Evolutionary conservation across 2,888 invertebrate species (phyloP), one percentile per base, ranked within the genome.

Genomic region (Mesorhabditis belari): DNA sequence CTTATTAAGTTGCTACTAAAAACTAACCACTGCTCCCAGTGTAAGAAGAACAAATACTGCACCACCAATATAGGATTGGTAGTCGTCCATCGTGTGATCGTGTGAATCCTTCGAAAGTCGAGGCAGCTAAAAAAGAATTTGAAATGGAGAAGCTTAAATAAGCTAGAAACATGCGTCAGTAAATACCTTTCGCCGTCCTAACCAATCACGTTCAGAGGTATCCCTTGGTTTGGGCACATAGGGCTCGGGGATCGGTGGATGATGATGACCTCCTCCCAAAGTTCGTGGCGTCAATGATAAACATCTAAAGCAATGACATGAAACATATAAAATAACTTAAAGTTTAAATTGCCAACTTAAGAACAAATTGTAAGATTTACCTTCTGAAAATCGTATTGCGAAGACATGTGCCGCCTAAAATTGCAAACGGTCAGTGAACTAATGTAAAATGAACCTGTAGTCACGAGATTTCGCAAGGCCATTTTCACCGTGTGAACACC

Each of bases 11-110:
- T n/a, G n/a, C n/a, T n/a, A n/a, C n/a, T n/a, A n/a, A n/a, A n/a
- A 44, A 60, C 64, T 60, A 24, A 73, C 62, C 28, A 73, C 63
- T 26, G 73, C 73, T 1, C 59, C 44, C 4, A 64, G 53, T n/a
- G 70, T 71, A 5, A 73, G 62, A 9, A 58, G 60, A 23, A 73
- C 67, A 24, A 65, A 63, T 19, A 67, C 68, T 19, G 52, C 63
- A 5, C 70, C 73, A 25, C 70, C 70, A 21, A 67, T 28, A 55
- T 63, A 69, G n/a, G 70, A 65, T 25, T 52, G 59, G 62, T 44
- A 61, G 49, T 64, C 63, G 28, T 55, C 58, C 12, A 9, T n/a
- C 12, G 44, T 35, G 44, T 35, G 44, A n/a, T 35, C 44, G 44
- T 35, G 44, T n/a, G 44, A 35, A n/a, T 35, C 44, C 44, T 35